Evolutionary conservation across 2,797 vertebrate species (phyloP).

Genomic region (Coluber constrictor): DNA sequence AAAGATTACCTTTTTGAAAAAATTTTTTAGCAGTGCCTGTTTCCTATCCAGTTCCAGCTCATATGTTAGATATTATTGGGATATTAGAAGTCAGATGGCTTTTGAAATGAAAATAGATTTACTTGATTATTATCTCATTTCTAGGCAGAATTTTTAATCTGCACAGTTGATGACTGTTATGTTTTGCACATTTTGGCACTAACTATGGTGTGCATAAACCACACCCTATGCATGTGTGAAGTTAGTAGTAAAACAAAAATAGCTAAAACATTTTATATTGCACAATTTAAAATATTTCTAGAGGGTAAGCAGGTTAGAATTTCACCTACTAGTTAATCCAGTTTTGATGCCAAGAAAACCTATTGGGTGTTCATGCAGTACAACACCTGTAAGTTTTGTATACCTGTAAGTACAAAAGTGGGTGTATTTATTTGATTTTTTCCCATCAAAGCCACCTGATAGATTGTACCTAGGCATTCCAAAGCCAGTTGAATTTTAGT

Average conservation of each 20-base stretch:
- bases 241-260: not conserved
- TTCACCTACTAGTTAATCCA: constrained; percentile 23
- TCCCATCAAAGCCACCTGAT: not conserved
- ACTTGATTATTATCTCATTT: not conserved
- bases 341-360: constrained; percentile 21
- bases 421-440: not conserved
- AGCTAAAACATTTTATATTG: not conserved
- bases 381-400: not conserved
- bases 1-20: not conserved
- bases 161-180: not conserved
- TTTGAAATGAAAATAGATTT: not conserved
- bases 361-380: not conserved
- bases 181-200: constrained; percentile 3
- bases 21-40: not conserved
- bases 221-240: accelerated
- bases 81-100: not conserved
- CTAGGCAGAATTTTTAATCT: not conserved
- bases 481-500: not conserved
- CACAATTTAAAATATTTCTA: not conserved
- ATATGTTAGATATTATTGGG: not conserved
- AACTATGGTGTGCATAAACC: not conserved
- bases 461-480: not conserved
- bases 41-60: not conserved
- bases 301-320: constrained; percentile 21
- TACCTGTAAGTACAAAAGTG: not conserved